These are phyloP conservation scores for Patella ulyssiponensis DNA, from an alignment of 2,888 invertebrate species.

Conservation along the genomic window DNA sequence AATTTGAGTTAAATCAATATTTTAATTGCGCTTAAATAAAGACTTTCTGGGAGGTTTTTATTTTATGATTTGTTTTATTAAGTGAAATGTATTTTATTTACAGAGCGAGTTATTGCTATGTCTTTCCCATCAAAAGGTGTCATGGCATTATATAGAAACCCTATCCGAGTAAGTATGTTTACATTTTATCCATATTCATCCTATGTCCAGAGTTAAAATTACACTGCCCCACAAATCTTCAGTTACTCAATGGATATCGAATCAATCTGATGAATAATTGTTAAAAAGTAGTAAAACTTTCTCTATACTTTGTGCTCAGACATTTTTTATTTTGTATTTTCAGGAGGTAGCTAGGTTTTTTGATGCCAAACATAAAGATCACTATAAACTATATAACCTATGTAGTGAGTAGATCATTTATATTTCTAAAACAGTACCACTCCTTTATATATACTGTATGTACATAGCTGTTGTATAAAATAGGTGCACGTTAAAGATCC, in stretches of 20 bases:
- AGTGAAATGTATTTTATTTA: constrained; percentile 16
- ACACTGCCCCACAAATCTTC: too few species aligned
- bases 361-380: constrained; percentile 72
- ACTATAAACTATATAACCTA: constrained; percentile 74
- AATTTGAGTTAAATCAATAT: too few species aligned
- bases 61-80: neutral
- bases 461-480: too few species aligned
- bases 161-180: constrained; percentile 70
- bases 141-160: constrained; percentile 74
- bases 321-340: constrained; percentile 16
- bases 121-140: constrained; percentile 74
- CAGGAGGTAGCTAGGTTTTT: constrained; percentile 75
- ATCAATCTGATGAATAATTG: too few species aligned
- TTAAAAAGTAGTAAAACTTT: too few species aligned
- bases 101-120: constrained; percentile 74
- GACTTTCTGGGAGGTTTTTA: neutral
- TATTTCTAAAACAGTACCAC: too few species aligned
- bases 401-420: constrained; percentile 71
- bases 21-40: neutral
- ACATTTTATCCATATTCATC: too few species aligned
- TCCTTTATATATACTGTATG: too few species aligned
- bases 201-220: too few species aligned
- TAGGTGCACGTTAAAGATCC: too few species aligned
- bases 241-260: too few species aligned
- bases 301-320: too few species aligned